Evolutionary conservation across 1,140 invertebrate species (phyloP), one percentile per base, ranked within the genome.

Genomic region (Drosophila ogumai): DNA sequence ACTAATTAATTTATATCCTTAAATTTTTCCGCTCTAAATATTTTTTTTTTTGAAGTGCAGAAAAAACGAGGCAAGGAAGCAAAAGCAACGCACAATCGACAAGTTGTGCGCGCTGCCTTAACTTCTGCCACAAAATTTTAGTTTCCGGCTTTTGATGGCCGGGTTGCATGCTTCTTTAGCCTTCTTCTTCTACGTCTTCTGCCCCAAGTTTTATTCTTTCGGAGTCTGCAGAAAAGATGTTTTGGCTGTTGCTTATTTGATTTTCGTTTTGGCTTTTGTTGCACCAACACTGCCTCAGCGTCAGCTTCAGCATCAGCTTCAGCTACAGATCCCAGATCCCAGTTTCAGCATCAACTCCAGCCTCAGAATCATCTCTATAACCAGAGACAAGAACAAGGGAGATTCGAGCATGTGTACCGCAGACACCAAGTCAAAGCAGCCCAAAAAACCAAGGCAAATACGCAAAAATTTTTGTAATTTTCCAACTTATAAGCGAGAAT

Each of bases 141-240:
- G 84, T 87, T 87, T 87, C 84, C 84, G 84, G 68, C 80, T 87
- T 87, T 87, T 87, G 85, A 88, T 88, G 84, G 67, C 82, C 81
- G 57, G 44, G 58, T 75, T 79, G 61, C 68, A 57, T 56, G 59
- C 43, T 52, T 65, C 57, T 69, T 78, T 76, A n/a, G 47, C 28
- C 61, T 65, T 52, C 57, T 50, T 63, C 56, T 66, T 31, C 57
- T 65, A 36, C 56, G 46, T 55, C 54, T 66, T 50, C n/a, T 44
- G 47, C 38, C 28, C 52, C 55, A 75, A 50, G 71, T 71, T 79
- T 76, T 78, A 69, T 80, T 63, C 68, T 75, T 59, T 63, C 44
- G 44, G 19, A 52, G 32, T 43, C 74, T 68, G 50, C 55, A 57
- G 47, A 75, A 82, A 87, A 87, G 75, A 80, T 88, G 76, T 78